A percentile compares a stretch with the other conserved stretches of the same genome.
Evolutionary conservation across 2,113 vertebrate species (phyloP).

Genomic region (Petroica traversi): DNA sequence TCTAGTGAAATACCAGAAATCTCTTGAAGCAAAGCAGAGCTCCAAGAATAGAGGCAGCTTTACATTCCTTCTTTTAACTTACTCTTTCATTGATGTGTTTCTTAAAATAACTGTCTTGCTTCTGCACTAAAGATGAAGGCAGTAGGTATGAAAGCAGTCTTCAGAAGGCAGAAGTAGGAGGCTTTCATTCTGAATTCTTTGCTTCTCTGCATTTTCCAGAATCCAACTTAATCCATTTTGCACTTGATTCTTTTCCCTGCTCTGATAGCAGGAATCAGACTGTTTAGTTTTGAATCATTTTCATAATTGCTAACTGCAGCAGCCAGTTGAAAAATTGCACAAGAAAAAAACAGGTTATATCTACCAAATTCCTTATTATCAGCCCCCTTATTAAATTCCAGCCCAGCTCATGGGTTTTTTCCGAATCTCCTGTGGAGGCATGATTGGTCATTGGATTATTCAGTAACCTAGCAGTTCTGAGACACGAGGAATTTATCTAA

Average conservation of each 20-base stretch:
- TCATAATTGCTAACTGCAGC: neutral
- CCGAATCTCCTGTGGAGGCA: neutral
- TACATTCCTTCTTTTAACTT: conserved; percentile 40
- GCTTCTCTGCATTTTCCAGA: conserved; percentile 1
- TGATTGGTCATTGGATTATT: neutral
- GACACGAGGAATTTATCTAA: neutral
- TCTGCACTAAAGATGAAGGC: conserved; percentile 20
- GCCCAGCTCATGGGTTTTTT: neutral
- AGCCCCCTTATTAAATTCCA: neutral
- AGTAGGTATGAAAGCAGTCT: neutral
- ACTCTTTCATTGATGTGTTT: conserved; percentile 29
- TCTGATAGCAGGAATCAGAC: neutral
- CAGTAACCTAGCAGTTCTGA: neutral
- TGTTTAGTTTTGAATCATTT: neutral
- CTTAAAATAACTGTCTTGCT: conserved; percentile 47
- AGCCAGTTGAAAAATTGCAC: neutral
- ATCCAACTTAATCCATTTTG: neutral
- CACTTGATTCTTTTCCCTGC: neutral
- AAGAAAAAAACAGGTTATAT: neutral
- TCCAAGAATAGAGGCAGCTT: conserved; percentile 32
- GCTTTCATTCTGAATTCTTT: conserved; percentile 27
- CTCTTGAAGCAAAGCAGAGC: conserved; percentile 35
- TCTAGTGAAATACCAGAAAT: conserved; percentile 25
- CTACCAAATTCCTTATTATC: neutral
- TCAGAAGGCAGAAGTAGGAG: conserved; percentile 10